Conservation (phyloP, 92 coral and sea anemone genomes). For the Diadumene lineata region DNA sequence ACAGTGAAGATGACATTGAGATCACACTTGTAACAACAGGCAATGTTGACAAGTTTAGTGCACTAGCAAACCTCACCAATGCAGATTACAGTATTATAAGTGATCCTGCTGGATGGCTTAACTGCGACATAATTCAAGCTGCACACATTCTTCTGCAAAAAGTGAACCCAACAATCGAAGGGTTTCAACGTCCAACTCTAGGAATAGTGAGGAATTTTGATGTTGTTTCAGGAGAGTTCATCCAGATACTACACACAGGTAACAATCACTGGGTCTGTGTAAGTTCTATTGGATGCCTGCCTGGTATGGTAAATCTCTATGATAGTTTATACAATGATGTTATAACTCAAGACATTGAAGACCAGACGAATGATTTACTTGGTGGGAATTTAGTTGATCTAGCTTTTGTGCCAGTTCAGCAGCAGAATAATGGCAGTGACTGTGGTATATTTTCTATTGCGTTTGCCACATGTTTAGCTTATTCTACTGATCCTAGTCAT, state of each 20-base stretch:
- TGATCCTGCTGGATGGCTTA: constrained; percentile 39
- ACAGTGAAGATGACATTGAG: constrained; percentile 34
- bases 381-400: constrained; percentile 31
- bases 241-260: too few relatives aligned
- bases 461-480: too few relatives aligned
- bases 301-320: constrained; percentile 47
- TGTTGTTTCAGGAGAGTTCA: constrained; percentile 36
- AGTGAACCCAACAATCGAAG: constrained; percentile 19
- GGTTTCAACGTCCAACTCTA: constrained; percentile 67
- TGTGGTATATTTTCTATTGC: constrained; percentile 60
- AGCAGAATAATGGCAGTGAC: constrained; percentile 56
- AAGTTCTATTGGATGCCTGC: constrained; percentile 45
- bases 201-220: constrained; percentile 51
- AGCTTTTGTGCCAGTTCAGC: constrained; percentile 54
- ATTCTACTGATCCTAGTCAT: too few relatives aligned
- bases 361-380: constrained; percentile 32
- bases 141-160: constrained; percentile 22
- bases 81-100: constrained; percentile 20
- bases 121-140: constrained; percentile 32
- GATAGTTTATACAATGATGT: constrained; percentile 60
- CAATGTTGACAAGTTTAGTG: constrained; percentile 1
- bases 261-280: too few relatives aligned
- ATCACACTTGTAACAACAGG: constrained; percentile 4
- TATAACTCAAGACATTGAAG: constrained; percentile 50
- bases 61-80: constrained; percentile 19